Percentiles rank a stretch among this genome's conserved stretches.
phyloP scores from a whole-genome alignment of 2,888 invertebrate genomes.

The Aethes cnicana region DNA sequence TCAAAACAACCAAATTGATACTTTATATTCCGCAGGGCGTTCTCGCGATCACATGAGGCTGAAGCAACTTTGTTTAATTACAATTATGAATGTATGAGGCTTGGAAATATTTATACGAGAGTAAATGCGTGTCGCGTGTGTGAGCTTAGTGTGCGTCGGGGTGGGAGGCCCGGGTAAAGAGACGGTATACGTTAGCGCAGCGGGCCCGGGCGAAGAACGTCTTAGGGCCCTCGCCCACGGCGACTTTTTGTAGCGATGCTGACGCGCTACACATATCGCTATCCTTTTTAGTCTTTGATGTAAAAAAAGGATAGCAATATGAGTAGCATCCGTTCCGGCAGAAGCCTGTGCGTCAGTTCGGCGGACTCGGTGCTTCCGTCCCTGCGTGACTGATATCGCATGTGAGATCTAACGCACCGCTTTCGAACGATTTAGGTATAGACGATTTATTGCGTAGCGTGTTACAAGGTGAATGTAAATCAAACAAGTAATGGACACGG shows the following conservation, averaged over 20 bases:
- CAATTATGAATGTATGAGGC: background rate
- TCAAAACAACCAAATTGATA: constrained; percentile 5
- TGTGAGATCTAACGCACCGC: constrained; percentile 30
- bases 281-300: no score
- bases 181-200: background rate
- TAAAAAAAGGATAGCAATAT: no score
- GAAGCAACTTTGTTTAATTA: constrained; percentile 2
- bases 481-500: constrained; percentile 24
- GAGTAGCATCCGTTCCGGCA: background rate
- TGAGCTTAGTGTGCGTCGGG: no score
- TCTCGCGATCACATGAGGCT: background rate
- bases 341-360: constrained; percentile 2
- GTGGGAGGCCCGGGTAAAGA: background rate
- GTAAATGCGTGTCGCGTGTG: background rate
- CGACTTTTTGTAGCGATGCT: no score
- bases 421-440: constrained; percentile 15
- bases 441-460: constrained; percentile 28
- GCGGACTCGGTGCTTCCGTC: background rate
- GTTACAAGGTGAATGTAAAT: constrained; percentile 20
- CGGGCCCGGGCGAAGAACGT: background rate
- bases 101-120: background rate
- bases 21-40: background rate
- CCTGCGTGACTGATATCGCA: constrained; percentile 25
- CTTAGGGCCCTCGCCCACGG: no score
- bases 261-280: no score